Base-by-base conservation (phyloP, 2,113 vertebrate genomes). In the Takifugu bimaculatus region DNA sequence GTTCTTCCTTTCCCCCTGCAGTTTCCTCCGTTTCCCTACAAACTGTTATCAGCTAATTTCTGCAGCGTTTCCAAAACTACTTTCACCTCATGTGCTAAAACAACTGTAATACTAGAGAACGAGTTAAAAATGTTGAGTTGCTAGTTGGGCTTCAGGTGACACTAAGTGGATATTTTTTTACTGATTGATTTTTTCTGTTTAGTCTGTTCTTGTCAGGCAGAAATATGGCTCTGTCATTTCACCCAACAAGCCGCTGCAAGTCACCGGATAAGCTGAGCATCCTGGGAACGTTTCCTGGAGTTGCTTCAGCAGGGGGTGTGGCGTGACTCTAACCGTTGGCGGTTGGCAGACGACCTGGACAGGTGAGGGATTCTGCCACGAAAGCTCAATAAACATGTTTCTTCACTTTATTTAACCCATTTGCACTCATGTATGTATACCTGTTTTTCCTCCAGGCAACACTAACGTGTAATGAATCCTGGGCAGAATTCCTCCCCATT, bases 161-260 rank as follows among this genome's bases (percentile, higher is more conserved):
- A 6, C 35, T 10, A 39, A 39, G 35, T 39, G 11, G 35, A 35
- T 35, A 7, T 35, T 35, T 35, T 35, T 7, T 35, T 1, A 39
- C 35, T 39, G 35, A 39, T 10, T 39, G 2, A 39, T 39, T 10
- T 39, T 39, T 39, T 39, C 35, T 10, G 35, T 39, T 39, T 39
- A 9, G 35, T 39, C 35, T 39, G 35, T 39, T 39, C 35, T 39
- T 39, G 35, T 11, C 11, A 10, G 9, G 9, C 7, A 39, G 7
- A 39, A 39, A 3, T 20, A 13, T 11, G 32, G 44, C 52, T 50
- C 15, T 5, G n/a, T 63, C n/a, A 25, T 44, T 65, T 64, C 25
- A 50, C 13, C 50, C 57, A 74, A 78, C 80, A 70, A 63, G 80
- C 63, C 2, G 0, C 54, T 42, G 68, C 80, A 85, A 42, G 80